phyloP scores from a whole-genome alignment of 1,140 invertebrate species.

The Platyscapa corneri region DNA sequence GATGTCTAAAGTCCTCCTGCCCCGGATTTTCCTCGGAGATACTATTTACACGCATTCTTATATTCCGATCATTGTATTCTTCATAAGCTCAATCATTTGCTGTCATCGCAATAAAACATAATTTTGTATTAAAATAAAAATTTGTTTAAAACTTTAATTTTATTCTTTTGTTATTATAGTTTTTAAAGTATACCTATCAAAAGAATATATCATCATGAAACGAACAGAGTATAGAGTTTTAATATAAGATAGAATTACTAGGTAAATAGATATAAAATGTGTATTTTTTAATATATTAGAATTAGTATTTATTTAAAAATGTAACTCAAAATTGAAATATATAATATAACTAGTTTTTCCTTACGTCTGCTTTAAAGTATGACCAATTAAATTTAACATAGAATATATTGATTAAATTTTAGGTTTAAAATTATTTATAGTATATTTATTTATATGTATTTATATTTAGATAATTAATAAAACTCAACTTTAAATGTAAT shows the following conservation, averaged over 20 bases:
- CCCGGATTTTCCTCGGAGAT: constrained; percentile 58
- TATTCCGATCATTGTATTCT: constrained; percentile 11
- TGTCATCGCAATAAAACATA: not conserved
- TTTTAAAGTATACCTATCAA: not conserved
- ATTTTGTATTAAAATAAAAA: not conserved
- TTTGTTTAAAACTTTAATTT: not conserved
- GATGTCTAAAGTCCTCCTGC: constrained; percentile 57
- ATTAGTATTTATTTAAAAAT: not conserved
- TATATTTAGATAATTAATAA: no score
- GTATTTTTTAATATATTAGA: not conserved
- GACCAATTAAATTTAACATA: no score
- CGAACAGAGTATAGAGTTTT: no score
- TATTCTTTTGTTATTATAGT: not conserved
- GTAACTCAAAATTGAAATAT: not conserved
- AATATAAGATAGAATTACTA: no score
- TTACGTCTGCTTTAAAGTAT: no score
- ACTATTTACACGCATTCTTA: not conserved
- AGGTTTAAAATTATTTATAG: no score
- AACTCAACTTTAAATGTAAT: no score
- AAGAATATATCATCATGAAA: not conserved
- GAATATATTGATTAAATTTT: no score
- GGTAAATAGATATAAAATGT: no score
- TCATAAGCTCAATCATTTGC: not conserved
- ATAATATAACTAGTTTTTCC: not conserved
- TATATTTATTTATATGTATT: no score